Conservation (phyloP, 2,797 vertebrate genomes). For the Emys orbicularis region DNA sequence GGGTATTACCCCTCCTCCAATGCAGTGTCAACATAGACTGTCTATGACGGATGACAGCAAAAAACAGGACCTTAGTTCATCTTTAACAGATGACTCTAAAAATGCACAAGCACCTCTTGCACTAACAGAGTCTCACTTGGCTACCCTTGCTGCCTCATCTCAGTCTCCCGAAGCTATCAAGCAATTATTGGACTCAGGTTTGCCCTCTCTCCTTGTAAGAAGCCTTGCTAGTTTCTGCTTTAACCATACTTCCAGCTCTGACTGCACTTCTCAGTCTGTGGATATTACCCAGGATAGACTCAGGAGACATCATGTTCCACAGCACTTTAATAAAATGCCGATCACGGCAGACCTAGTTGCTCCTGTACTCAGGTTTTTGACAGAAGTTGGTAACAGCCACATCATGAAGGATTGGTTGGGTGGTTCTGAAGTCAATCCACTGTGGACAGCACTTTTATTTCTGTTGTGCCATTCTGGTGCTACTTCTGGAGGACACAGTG, state of each 20-base stretch:
- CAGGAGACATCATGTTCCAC: conserved; percentile 87
- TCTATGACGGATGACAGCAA: conserved; percentile 98
- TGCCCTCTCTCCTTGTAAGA: conserved; percentile 94
- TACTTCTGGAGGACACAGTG: conserved; percentile 83
- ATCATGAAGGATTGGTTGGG: conserved; percentile 99
- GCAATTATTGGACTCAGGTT: conserved; percentile 95
- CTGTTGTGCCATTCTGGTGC: conserved; percentile 96
- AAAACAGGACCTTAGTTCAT: conserved; percentile 92
- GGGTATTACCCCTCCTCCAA: conserved; percentile 90
- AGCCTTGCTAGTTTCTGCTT: conserved; percentile 95
- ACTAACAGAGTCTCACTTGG: conserved; percentile 93
- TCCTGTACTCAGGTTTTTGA: conserved; percentile 95
- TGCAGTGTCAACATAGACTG: conserved; percentile 90
- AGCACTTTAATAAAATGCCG: conserved; percentile 85
- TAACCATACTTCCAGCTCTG: conserved; percentile 89
- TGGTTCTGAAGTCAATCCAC: conserved; percentile 95
- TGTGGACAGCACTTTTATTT: conserved; percentile 98
- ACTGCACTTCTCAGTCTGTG: conserved; percentile 86
- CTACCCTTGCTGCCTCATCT: conserved; percentile 95
- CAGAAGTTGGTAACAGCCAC: conserved; percentile 97
- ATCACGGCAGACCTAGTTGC: conserved; percentile 94
- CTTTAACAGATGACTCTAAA: conserved; percentile 96
- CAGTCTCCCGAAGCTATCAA: conserved; percentile 97
- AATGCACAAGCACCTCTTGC: conserved; percentile 90
- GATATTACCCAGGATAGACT: conserved; percentile 87